Conservation (phyloP, 2,797 vertebrate genomes). For the Sebastes nivosus region DNA sequence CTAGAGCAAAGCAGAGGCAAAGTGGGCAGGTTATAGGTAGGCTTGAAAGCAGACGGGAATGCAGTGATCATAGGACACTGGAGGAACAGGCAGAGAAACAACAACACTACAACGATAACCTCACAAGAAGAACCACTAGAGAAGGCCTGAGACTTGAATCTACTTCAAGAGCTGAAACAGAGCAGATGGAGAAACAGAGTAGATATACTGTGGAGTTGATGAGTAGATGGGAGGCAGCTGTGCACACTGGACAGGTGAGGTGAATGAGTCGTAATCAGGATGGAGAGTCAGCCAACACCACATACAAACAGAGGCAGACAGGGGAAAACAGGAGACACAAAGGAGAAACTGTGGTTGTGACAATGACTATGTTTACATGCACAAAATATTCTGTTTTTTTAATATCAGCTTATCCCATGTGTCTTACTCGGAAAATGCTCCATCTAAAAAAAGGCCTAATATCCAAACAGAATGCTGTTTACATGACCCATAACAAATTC, state of each 20-base stretch:
- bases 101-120: too few relatives aligned
- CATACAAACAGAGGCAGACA: not conserved
- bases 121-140: too few relatives aligned
- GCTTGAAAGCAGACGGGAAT: too few relatives aligned
- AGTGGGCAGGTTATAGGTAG: too few relatives aligned
- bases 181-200: not conserved
- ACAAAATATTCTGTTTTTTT: too few relatives aligned
- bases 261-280: not conserved
- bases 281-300: too few relatives aligned
- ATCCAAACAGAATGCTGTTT: not conserved
- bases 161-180: too few relatives aligned
- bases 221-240: not conserved
- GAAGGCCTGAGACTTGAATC: not conserved
- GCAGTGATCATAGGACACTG: too few relatives aligned
- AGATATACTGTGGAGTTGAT: not conserved
- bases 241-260: not conserved
- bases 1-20: too few relatives aligned
- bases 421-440: not conserved
- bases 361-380: too few relatives aligned
- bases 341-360: rapidly evolving
- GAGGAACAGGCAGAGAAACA: too few relatives aligned
- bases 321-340: too few relatives aligned
- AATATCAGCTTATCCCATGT: not conserved
- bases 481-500: not conserved
- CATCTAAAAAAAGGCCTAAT: not conserved